Evolutionary conservation across 2,797 vertebrate genomes (phyloP).

Genomic region (Epinephelus awoara): DNA sequence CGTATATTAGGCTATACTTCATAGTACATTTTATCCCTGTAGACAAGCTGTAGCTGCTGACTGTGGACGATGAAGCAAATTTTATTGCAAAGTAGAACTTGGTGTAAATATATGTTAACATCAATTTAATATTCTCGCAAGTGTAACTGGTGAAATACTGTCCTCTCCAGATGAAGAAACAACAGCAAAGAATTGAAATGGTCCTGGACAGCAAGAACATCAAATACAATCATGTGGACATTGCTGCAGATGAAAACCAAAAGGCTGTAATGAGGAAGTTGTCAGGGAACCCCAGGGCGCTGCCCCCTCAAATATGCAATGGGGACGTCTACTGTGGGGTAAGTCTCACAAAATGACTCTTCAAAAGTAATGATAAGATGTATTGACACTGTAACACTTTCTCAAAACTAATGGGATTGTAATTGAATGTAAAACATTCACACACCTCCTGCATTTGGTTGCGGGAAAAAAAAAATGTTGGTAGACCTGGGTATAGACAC

Average conservation of each 20-base stretch:
- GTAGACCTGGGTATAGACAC: slow-evolving; percentile 35
- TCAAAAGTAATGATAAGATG: not conserved
- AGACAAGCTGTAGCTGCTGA: not conserved
- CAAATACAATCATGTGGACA: slow-evolving; percentile 31
- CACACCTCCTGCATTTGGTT: not conserved
- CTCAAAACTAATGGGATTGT: not conserved
- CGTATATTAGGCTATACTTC: not conserved
- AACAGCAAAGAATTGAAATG: slow-evolving; percentile 27
- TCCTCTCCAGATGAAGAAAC: slow-evolving; percentile 60
- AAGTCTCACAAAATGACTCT: slow-evolving; percentile 41
- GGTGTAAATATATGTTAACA: not conserved
- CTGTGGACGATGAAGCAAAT: not conserved
- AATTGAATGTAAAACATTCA: slow-evolving; percentile 28
- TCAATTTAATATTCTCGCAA: not conserved
- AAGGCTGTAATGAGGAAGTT: slow-evolving; percentile 67
- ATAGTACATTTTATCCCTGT: not conserved
- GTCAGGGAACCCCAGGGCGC: slow-evolving; percentile 17
- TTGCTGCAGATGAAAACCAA: not conserved
- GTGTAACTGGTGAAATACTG: not conserved
- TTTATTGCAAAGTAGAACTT: not conserved
- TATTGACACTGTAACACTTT: not conserved
- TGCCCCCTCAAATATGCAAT: slow-evolving; percentile 77
- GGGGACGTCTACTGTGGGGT: slow-evolving; percentile 75
- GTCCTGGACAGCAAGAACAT: slow-evolving; percentile 52
- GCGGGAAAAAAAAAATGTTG: not conserved